Conservation (phyloP, 1,140 invertebrate species). For the Phortica variegata region DNA sequence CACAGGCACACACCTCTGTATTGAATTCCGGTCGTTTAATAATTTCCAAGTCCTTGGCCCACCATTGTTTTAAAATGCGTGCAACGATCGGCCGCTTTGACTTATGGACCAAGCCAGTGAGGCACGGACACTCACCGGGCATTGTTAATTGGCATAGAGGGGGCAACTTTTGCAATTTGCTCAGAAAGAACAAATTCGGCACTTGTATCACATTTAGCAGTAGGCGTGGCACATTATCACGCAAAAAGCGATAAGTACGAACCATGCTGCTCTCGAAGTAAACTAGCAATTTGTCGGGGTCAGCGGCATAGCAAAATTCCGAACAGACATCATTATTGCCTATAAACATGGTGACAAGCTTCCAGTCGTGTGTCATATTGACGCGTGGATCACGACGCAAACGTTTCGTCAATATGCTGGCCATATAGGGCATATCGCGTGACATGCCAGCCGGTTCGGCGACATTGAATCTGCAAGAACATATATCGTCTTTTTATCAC, state of each 20-base stretch:
- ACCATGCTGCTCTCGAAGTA: neutral
- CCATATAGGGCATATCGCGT: conserved; percentile 64
- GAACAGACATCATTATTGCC: conserved; percentile 71
- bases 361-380: conserved; percentile 67
- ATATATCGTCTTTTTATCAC: neutral
- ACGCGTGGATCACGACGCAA: conserved; percentile 63
- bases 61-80: conserved; percentile 49
- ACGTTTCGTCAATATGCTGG: conserved; percentile 61
- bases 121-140: conserved; percentile 57
- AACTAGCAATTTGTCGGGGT: too few species aligned
- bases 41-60: conserved; percentile 34
- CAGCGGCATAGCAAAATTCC: conserved; percentile 65
- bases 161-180: conserved; percentile 26
- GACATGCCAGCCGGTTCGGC: conserved; percentile 63
- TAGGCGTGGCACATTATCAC: conserved; percentile 4
- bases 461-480: conserved; percentile 62
- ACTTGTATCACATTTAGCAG: neutral
- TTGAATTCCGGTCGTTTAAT: conserved; percentile 29
- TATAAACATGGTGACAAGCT: conserved; percentile 66
- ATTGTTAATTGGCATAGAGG: conserved; percentile 41
- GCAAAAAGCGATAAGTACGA: neutral
- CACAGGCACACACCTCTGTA: conserved; percentile 45
- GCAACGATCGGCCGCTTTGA: conserved; percentile 26
- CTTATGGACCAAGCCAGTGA: conserved; percentile 56
- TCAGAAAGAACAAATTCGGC: conserved; percentile 35